These are phyloP conservation scores for Meteorus cinctellus DNA, from an alignment of 2,888 invertebrate genomes.

Conservation along the genomic window DNA sequence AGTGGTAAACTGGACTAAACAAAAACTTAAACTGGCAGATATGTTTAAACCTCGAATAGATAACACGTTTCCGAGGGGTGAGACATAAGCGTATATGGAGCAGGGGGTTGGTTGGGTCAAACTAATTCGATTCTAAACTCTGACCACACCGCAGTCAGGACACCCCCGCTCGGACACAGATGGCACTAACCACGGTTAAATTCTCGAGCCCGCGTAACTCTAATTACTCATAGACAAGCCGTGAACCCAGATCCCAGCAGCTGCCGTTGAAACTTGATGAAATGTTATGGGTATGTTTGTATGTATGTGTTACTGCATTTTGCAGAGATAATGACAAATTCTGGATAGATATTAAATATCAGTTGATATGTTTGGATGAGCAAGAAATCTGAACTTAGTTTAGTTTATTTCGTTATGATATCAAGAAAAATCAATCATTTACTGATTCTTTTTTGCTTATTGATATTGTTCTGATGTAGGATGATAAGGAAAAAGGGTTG, in stretches of 20 bases:
- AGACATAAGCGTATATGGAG: conserved; percentile 48
- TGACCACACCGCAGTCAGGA: conserved; percentile 65
- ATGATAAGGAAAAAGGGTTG: too few relatives aligned
- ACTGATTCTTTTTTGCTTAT: too few relatives aligned
- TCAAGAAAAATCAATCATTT: too few relatives aligned
- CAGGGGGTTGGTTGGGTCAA: conserved; percentile 61
- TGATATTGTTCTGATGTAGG: too few relatives aligned
- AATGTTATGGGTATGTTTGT: conserved; percentile 48
- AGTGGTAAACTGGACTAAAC: conserved; percentile 61
- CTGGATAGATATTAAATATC: background rate
- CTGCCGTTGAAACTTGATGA: conserved; percentile 72
- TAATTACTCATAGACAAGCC: conserved; percentile 73
- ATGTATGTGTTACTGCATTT: background rate
- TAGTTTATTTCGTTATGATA: too few relatives aligned
- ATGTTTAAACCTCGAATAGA: conserved; percentile 44
- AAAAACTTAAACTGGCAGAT: conserved; percentile 42
- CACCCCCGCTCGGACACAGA: conserved; percentile 67
- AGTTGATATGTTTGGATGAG: background rate
- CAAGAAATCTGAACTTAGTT: too few relatives aligned
- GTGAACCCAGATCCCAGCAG: conserved; percentile 67
- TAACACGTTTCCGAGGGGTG: conserved; percentile 42
- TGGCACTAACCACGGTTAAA: conserved; percentile 73
- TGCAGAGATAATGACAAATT: conserved; percentile 1
- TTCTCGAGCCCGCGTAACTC: conserved; percentile 73
- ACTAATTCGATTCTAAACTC: conserved; percentile 74